Evolutionary conservation across 2,113 vertebrate species (phyloP).

Genomic region (Piaya cayana): DNA sequence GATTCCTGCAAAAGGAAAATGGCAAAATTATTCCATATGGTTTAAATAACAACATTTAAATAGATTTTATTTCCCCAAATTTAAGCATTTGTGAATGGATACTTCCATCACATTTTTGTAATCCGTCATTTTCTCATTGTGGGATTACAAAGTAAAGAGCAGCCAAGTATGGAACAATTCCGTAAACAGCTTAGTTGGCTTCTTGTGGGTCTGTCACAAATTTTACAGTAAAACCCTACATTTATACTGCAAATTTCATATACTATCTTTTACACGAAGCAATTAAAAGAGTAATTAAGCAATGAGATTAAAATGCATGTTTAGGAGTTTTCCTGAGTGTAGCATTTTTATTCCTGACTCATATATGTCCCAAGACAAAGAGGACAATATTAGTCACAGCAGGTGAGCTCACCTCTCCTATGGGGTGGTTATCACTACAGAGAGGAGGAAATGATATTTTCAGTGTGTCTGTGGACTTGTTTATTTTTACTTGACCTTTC

Average conservation of each 20-base stretch:
- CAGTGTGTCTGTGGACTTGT: background rate
- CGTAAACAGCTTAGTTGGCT: background rate
- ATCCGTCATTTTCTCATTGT: background rate
- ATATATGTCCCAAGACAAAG: background rate
- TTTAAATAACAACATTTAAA: background rate
- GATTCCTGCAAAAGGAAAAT: constrained; percentile 73
- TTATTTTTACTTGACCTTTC: background rate
- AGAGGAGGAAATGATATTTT: background rate
- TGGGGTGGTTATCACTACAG: background rate
- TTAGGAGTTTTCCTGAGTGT: background rate
- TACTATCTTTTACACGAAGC: background rate
- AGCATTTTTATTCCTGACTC: background rate
- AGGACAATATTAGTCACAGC: background rate
- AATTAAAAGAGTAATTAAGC: background rate
- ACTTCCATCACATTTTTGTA: background rate
- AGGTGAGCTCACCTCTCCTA: background rate
- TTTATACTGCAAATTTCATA: background rate
- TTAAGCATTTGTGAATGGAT: background rate
- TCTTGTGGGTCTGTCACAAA: background rate
- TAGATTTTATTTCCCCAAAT: background rate
- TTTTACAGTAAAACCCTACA: background rate
- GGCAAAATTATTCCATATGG: background rate
- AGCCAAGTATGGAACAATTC: background rate
- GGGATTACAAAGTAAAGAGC: background rate
- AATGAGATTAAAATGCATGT: background rate